Evolutionary conservation across 2,888 invertebrate species (phyloP), one percentile per base, ranked within the genome.

Genomic region (Torymus auratus): DNA sequence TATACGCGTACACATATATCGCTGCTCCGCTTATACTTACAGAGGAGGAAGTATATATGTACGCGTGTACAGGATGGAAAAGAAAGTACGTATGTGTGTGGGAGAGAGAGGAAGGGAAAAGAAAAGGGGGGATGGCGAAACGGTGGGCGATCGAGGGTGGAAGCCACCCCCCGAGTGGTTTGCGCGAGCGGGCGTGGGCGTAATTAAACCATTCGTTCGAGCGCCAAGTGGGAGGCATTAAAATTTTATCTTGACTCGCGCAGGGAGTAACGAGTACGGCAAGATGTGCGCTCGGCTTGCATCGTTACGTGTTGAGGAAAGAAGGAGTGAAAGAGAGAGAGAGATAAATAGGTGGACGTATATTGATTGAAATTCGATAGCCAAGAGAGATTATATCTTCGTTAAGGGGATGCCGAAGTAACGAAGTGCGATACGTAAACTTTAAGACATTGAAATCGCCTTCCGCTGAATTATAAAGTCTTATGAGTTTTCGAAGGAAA

Each of bases 121-220:
- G 41, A n/a, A 41, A n/a, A 14, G 14, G n/a, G 15, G 12, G 10
- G n/a, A 53, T 7, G 56, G 20, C 10, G 69, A 28, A 23, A 69
- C 28, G 23, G 15, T n/a, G 17, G 20, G 20, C 14, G 20, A 52
- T 52, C 0, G 10, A n/a, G 52, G 17, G 67, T 52, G 58, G 4
- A 15, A 58, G 1, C 52, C 20, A 68, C 68, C 52, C 53, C 14
- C 55, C 50, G n/a, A 58, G 67, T 67, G 41, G 52, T n/a, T 58
- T 1, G 60, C 55, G 17, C 69, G n/a, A n/a, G 5, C 20, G 28
- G 7, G 3, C 28, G 28, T 28, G 28, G 28, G 28, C 3, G 56
- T 70, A 77, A 77, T 70, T 77, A 77, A 77, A 77, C 76, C 14
- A 56, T 70, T 64, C 64, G 62, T 62, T 62, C 69, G 28, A 28